Base-by-base conservation (phyloP, 2,113 vertebrate species). In the Campylomormyrus numenius region DNA sequence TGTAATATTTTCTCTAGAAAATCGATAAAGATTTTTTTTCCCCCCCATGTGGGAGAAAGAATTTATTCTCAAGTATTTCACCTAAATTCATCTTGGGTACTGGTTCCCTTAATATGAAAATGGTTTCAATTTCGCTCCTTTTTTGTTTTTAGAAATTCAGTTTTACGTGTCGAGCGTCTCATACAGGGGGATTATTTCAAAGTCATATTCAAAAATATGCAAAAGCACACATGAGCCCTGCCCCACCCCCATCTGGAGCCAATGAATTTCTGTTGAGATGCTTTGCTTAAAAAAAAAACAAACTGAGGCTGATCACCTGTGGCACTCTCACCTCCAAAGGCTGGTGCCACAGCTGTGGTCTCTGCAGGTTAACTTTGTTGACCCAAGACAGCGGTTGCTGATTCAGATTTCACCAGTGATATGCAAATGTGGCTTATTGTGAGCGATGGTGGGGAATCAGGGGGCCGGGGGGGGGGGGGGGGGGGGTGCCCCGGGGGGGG, bases 391-490 rank as follows among this genome's bases (percentile, higher is more conserved):
- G 88, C 91, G 91, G 84, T 90, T 88, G 91, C 91, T 91, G 93
- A 93, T 92, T 93, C 92, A 93, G 91, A 91, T 91, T 90, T 89
- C 52, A 85, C 89, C 85, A 92, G 48, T 91, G 92, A 92, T 92
- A 92, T 92, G 89, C 85, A 93, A 91, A 92, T 90, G 52, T 87
- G 11, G 39, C 46, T 91, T 45, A 83, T 88, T 86, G 91, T 88
- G 88, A 87, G 53, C 3, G 17, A 48, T 8, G 24, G 70, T 49
- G 58, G 46, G 19, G 42, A 70, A 42, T 39, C 62, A n/a, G 31
- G 52, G 85, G 35, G 53, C 13, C 5, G 86, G 13, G 27, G 89
- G 39, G n/a, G n/a, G n/a, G n/a, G n/a, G n/a, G n/a, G n/a, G n/a
- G n/a, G n/a, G n/a, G n/a, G n/a, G n/a, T n/a, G n/a, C n/a, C n/a